Conservation (phyloP, 2,797 vertebrate species). For the Bradypodion pumilum region DNA sequence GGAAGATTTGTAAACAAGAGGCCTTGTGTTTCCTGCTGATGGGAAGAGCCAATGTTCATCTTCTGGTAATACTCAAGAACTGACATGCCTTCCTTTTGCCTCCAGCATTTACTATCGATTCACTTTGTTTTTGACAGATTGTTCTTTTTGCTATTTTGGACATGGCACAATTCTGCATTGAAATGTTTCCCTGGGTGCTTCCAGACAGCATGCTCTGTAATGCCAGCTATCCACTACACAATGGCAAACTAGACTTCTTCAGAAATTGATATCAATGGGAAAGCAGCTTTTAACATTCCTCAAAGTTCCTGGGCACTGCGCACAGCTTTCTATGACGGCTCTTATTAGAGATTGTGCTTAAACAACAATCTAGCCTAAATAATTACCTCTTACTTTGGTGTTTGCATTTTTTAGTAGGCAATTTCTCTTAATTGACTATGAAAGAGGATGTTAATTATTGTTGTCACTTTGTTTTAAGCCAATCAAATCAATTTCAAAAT, state of each 20-base stretch:
- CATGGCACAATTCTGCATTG: not conserved
- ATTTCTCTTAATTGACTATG: slow-evolving; percentile 63
- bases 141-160: not conserved
- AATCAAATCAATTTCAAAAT: slow-evolving; percentile 55
- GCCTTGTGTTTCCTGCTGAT: not conserved
- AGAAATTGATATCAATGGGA: not conserved
- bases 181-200: not conserved
- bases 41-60: not conserved
- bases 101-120: not conserved
- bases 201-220: not conserved
- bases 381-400: slow-evolving; percentile 36
- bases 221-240: not conserved
- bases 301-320: not conserved
- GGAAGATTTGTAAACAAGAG: not conserved
- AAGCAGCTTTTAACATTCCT: slow-evolving; percentile 31
- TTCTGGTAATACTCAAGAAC: not conserved
- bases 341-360: slow-evolving; percentile 21
- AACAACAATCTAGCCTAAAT: slow-evolving; percentile 43
- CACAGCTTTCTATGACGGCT: not conserved
- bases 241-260: slow-evolving; percentile 20
- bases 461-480: slow-evolving; percentile 59
- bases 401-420: slow-evolving; percentile 51
- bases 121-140: not conserved
- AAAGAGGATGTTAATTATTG: slow-evolving; percentile 61
- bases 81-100: not conserved